Evolutionary conservation across 2,113 vertebrate genomes (phyloP).

Genomic region (Oxygymnocypris stewartii): DNA sequence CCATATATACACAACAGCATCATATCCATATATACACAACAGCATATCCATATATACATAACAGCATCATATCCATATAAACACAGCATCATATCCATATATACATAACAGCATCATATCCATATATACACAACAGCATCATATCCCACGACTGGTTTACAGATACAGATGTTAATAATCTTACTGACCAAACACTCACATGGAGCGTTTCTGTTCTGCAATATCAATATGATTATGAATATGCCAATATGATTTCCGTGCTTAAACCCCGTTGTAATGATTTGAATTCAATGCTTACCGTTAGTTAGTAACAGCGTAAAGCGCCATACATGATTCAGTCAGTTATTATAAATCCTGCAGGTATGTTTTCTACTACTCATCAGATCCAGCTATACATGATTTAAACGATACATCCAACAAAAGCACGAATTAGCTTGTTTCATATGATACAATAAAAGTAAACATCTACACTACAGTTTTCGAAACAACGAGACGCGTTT

Average conservation of each 20-base stretch:
- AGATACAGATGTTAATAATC: background rate
- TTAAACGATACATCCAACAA: background rate
- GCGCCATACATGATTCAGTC: background rate
- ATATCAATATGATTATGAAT: background rate
- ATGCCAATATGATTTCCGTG: background rate
- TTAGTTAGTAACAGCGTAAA: background rate
- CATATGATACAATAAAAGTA: background rate
- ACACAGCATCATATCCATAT: no score
- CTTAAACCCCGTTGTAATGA: background rate
- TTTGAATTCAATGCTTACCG: background rate
- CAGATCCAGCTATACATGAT: background rate
- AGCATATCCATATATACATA: no score
- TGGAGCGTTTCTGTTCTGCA: background rate
- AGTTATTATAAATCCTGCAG: background rate
- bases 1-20: no score
- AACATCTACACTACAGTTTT: background rate
- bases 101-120: no score
- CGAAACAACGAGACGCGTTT: background rate
- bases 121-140: no score
- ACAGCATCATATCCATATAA: no score
- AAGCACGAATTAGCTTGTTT: background rate
- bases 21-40: no score
- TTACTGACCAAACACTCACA: background rate
- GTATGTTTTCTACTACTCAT: background rate
- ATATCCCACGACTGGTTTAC: background rate